Evolutionary conservation across 2,113 vertebrate genomes (phyloP).

Genomic region (Falco punctatus): DNA sequence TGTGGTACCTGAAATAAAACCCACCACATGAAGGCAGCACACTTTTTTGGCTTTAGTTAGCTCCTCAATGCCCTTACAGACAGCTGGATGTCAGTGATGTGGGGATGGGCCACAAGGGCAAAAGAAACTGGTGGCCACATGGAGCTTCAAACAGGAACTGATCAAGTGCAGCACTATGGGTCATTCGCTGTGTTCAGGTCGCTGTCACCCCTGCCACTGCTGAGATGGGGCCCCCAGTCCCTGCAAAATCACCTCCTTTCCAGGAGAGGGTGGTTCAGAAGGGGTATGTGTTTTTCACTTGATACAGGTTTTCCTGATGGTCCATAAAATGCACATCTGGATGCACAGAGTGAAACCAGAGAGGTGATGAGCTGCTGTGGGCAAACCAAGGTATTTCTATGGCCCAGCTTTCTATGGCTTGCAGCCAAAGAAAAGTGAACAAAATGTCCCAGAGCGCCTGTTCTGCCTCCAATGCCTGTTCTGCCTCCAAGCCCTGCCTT

Average conservation of each 20-base stretch:
- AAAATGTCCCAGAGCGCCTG: neutral
- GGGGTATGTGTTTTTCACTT: neutral
- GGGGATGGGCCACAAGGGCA: neutral
- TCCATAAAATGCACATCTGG: neutral
- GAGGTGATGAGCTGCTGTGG: neutral
- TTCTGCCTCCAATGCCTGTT: neutral
- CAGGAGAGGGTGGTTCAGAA: neutral
- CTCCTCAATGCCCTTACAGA: neutral
- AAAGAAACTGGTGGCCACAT: neutral
- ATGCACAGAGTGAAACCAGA: neutral
- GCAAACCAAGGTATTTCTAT: neutral
- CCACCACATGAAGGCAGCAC: neutral
- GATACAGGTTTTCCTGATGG: neutral
- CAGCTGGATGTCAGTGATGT: neutral
- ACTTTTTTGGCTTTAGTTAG: neutral
- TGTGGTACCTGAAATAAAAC: neutral
- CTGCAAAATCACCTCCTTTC: neutral
- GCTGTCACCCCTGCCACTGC: neutral
- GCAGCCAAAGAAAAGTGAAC: neutral
- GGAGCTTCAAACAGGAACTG: neutral
- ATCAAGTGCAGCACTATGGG: neutral
- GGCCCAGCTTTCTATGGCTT: neutral
- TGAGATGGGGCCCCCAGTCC: rapidly evolving
- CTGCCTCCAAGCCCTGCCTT: neutral
- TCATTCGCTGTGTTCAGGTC: neutral